Percentiles rank a stretch among this genome's conserved stretches.
These are phyloP conservation scores for Sardinella longiceps DNA, from an alignment of 2,797 vertebrate species.

Conservation along the genomic window DNA sequence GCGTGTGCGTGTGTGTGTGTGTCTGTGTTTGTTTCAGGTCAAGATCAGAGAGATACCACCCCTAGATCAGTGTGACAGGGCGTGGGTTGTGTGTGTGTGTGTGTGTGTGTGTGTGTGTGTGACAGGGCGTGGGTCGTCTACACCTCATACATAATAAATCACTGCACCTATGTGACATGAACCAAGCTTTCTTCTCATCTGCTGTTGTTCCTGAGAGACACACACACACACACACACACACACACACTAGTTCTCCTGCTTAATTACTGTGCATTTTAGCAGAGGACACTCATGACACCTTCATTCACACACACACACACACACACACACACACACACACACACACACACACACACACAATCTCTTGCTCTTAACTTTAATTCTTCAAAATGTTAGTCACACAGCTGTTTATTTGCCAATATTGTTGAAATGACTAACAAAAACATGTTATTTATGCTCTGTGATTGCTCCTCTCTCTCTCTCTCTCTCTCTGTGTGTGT, in stretches of 20 bases:
- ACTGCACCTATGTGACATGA: constrained; percentile 32
- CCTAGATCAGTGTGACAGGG: neutral
- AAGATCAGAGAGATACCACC: constrained; percentile 11
- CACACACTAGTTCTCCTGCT: neutral
- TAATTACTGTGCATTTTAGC: neutral
- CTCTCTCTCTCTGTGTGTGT: too few species aligned
- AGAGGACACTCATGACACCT: neutral
- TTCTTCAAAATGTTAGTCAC: too few species aligned
- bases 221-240: neutral
- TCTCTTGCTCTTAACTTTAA: too few species aligned
- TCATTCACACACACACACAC: neutral
- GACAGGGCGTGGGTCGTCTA: constrained; percentile 20
- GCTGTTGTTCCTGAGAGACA: neutral
- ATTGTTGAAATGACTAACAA: constrained; percentile 55
- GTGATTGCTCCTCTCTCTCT: too few species aligned
- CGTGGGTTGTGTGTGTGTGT: neutral
- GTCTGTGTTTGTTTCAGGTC: neutral
- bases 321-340: too few species aligned
- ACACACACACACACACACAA: too few species aligned
- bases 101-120: neutral
- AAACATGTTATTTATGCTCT: too few species aligned
- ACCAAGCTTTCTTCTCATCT: constrained; percentile 38
- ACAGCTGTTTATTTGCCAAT: constrained; percentile 30
- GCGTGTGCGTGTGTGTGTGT: neutral
- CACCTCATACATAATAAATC: constrained; percentile 55